Evolutionary conservation across 2,113 vertebrate genomes (phyloP), one percentile per base, ranked within the genome.

Genomic region (Ophiodon elongatus): DNA sequence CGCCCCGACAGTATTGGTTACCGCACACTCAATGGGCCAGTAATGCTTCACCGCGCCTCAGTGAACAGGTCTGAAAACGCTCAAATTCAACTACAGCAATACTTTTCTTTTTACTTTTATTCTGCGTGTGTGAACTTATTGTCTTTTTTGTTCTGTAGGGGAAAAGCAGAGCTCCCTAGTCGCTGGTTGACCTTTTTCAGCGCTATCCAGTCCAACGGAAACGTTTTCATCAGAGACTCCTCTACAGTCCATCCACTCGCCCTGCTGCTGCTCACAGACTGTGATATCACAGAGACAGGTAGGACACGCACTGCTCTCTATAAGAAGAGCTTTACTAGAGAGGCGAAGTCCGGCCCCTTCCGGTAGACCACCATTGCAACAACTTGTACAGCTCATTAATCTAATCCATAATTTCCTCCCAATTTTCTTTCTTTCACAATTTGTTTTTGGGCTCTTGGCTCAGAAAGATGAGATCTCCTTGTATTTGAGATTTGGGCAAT

Each of bases 131-230:
- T 56, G 1, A 78, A 71, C 6, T 10, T 11, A 9, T 23, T 29
- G 13, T 33, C 31, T 21, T 31, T 1, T 4, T 56, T 43, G 14
- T 56, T 0, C 67, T 59, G 5, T 82, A 99, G 98, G 91, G 96
- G 96, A 62, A 95, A 96, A 0, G 93, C 94, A 0, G 85, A 95
- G 21, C 93, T 98, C 2, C 95, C 96, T 50, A 97, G 97, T 92
- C 98, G 97, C 39, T 99, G 98, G 98, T 93, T 99, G 72, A 99
- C 98, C 0, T 99, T 98, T 81, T 99, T 97, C 94, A 96, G 95
- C 73, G 98, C 98, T 0, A 94, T 99, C 47, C 97, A 99, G 89
- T 99, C 98, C 75, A 97, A 94, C 0, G 97, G 95, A 0, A 93
- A 89, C 0, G 97, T 99, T 25, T 99, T 99, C 15, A 96, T 99